A percentile compares a stretch with the other conserved stretches of the same genome.
Evolutionary conservation across 2,797 vertebrate genomes (phyloP).

Genomic region (Percopsis omiscomaycus): DNA sequence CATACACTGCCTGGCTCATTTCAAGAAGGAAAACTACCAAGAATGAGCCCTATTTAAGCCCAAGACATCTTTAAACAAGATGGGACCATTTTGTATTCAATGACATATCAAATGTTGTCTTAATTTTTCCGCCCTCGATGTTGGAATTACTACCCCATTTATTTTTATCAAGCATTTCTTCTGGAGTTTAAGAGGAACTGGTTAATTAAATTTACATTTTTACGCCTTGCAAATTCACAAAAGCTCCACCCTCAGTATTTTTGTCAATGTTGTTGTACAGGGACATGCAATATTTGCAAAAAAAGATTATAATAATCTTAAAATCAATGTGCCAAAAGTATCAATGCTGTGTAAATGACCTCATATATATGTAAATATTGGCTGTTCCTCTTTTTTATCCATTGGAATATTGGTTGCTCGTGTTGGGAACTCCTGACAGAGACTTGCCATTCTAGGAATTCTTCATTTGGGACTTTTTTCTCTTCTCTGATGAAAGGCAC

Average conservation of each 20-base stretch:
- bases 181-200: slow-evolving; percentile 89
- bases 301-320: slow-evolving; percentile 78
- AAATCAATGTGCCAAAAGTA: slow-evolving; percentile 95
- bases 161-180: slow-evolving; percentile 76
- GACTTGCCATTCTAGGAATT: slow-evolving; percentile 89
- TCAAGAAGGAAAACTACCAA: slow-evolving; percentile 81
- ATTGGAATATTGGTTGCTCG: slow-evolving; percentile 93
- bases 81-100: slow-evolving; percentile 89
- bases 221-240: slow-evolving; percentile 82
- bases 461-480: slow-evolving; percentile 84
- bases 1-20: slow-evolving; percentile 89
- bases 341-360: slow-evolving; percentile 81
- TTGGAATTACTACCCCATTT: slow-evolving; percentile 85
- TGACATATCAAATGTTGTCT: slow-evolving; percentile 86
- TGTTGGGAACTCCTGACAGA: slow-evolving; percentile 85
- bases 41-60: slow-evolving; percentile 76
- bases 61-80: slow-evolving; percentile 91
- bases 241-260: slow-evolving; percentile 79
- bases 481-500: slow-evolving; percentile 87
- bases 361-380: slow-evolving; percentile 90
- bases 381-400: slow-evolving; percentile 94
- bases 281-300: slow-evolving; percentile 96
- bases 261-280: slow-evolving; percentile 94
- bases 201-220: slow-evolving; percentile 82
- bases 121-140: slow-evolving; percentile 77